These are phyloP conservation scores for Nipponacmea schrenckii DNA, from an alignment of 2,888 invertebrate genomes.

Conservation along the genomic window DNA sequence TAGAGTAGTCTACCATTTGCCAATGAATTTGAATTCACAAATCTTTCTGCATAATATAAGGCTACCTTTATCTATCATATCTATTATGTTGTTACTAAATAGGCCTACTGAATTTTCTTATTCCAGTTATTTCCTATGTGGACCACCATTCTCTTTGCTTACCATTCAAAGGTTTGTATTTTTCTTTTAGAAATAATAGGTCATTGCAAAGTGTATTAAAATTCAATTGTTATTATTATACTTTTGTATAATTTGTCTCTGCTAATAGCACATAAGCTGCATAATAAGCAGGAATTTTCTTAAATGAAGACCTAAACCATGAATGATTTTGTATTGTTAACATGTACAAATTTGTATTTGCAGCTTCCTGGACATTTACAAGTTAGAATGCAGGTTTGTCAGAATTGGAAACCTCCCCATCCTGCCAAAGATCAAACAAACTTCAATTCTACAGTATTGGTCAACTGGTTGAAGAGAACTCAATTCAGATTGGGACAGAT, in stretches of 20 bases:
- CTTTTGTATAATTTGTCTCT: no score
- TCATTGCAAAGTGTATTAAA: no score
- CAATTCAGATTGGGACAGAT: conserved; percentile 99
- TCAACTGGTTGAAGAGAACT: conserved; percentile 88
- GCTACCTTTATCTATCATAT: no score
- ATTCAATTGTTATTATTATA: no score
- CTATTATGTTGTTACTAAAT: no score
- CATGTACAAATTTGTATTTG: background rate
- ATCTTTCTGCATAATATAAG: no score
- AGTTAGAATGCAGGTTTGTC: conserved; percentile 86
- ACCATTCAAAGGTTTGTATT: conserved; percentile 79
- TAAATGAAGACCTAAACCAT: no score
- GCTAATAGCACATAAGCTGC: no score
- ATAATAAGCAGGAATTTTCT: no score
- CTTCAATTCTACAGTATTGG: conserved; percentile 66
- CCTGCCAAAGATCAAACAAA: conserved; percentile 61
- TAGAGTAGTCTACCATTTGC: no score
- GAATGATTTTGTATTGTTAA: no score
- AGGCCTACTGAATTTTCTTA: conserved; percentile 5
- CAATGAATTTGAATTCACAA: background rate
- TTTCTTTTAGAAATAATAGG: background rate
- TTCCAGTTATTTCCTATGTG: conserved; percentile 83
- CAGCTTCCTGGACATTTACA: conserved; percentile 90
- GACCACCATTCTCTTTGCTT: conserved; percentile 95
- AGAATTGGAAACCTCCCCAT: conserved; percentile 80